A percentile compares a stretch with the other conserved stretches of the same genome.
Conservation (phyloP, 1,140 invertebrate species). For the Papilio helenus region DNA sequence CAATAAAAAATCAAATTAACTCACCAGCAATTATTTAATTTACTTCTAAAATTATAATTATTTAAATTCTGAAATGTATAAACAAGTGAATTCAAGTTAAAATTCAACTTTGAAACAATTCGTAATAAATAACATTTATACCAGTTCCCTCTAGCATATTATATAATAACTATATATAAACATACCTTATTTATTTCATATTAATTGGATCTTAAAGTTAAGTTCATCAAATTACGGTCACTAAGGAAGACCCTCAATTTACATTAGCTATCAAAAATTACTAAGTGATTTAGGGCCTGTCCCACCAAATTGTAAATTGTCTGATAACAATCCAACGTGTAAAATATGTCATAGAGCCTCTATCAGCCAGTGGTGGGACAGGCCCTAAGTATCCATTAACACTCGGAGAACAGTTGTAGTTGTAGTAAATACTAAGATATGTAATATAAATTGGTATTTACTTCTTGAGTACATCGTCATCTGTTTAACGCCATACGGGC, state of each 20-base stretch:
- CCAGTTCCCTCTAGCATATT: neutral
- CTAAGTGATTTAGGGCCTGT: no score
- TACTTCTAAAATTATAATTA: neutral
- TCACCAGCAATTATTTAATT: neutral
- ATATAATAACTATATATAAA: neutral
- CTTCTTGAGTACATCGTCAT: neutral
- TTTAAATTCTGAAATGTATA: neutral
- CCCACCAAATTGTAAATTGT: no score
- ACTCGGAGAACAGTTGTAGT: no score
- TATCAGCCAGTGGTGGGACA: no score
- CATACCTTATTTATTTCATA: neutral
- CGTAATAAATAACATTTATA: neutral
- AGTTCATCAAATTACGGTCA: no score
- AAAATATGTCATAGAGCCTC: no score
- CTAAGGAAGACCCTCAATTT: no score
- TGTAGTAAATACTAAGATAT: no score
- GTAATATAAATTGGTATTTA: no score
- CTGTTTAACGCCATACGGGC: neutral
- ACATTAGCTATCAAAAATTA: no score
- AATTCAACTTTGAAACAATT: neutral
- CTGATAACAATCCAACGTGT: no score
- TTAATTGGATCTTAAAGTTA: neutral
- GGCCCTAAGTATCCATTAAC: no score
- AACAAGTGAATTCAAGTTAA: neutral
- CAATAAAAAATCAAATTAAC: constrained; percentile 12